These are phyloP conservation scores for Crenuchus spilurus DNA, from an alignment of 2,797 vertebrate species.

Conservation along the genomic window DNA sequence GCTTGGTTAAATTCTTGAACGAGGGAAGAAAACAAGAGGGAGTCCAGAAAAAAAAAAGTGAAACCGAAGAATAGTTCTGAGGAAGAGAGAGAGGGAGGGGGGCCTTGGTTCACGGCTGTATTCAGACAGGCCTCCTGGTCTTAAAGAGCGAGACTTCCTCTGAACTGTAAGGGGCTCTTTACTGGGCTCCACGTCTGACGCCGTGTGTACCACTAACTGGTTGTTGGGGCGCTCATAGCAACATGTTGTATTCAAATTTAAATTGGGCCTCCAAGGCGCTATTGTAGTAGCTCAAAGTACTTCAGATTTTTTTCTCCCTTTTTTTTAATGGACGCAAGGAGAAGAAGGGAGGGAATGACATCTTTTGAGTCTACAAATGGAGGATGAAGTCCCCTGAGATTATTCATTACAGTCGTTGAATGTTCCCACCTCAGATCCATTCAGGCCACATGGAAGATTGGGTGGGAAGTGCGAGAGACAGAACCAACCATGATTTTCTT, in stretches of 20 bases:
- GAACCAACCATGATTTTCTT: conserved; percentile 8
- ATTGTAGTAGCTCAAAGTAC: conserved; percentile 52
- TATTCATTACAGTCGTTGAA: conserved; percentile 50
- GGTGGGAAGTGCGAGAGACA: conserved; percentile 28
- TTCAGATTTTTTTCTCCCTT: conserved; percentile 45
- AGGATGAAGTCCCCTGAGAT: conserved; percentile 50
- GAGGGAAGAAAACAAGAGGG: conserved; percentile 66
- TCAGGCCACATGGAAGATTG: conserved; percentile 22
- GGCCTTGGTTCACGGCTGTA: conserved; percentile 70
- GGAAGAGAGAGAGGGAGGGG: conserved; percentile 40
- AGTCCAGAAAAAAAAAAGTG: conserved; percentile 69
- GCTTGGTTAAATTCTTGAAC: conserved; percentile 49
- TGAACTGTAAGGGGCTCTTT: conserved; percentile 75
- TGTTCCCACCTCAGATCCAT: conserved; percentile 53
- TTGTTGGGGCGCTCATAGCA: conserved; percentile 62
- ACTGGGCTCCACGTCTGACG: conserved; percentile 64
- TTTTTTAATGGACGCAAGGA: conserved; percentile 40
- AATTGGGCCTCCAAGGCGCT: conserved; percentile 65
- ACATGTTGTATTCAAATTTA: conserved; percentile 76
- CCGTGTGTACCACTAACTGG: conserved; percentile 49
- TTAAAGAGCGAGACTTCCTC: conserved; percentile 75
- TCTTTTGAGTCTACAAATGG: conserved; percentile 47
- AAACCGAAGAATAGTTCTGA: conserved; percentile 62
- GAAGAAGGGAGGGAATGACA: conserved; percentile 49
- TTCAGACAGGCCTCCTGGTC: conserved; percentile 70